Evolutionary conservation across 2,888 invertebrate species (phyloP).

Genomic region (Copidosoma aretas): DNA sequence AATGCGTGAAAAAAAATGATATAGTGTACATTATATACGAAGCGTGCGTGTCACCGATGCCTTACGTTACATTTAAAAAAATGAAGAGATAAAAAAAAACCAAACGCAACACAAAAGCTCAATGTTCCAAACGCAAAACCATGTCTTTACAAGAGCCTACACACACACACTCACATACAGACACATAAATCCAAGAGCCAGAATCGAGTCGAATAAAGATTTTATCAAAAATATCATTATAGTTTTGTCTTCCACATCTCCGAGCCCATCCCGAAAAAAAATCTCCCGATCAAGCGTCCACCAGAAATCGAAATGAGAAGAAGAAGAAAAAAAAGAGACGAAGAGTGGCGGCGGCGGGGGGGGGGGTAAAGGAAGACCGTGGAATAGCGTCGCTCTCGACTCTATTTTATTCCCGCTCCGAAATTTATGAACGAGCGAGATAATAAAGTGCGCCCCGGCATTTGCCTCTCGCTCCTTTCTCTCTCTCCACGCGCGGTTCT

Average conservation of each 20-base stretch:
- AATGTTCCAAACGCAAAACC: constrained; percentile 3
- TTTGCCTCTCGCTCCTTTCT: constrained; percentile 26
- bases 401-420: constrained; percentile 56
- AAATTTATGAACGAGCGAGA: constrained; percentile 59
- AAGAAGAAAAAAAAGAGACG: constrained; percentile 7
- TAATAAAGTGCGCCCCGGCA: constrained; percentile 55
- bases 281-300: constrained; percentile 13
- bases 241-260: constrained; percentile 20
- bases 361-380: constrained; percentile 29
- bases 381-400: constrained; percentile 24
- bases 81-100: constrained; percentile 22
- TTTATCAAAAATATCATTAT: constrained; percentile 37
- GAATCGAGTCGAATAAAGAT: constrained; percentile 39
- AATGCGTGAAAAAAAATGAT: too few relatives aligned
- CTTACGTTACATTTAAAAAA: too few relatives aligned
- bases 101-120: constrained; percentile 9
- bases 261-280: background rate
- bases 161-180: background rate
- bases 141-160: too few relatives aligned
- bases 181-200: constrained; percentile 12
- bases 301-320: constrained; percentile 20
- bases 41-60: too few relatives aligned
- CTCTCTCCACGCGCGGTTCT: background rate
- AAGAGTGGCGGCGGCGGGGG: constrained; percentile 12
- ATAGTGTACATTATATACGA: too few relatives aligned